Conservation (phyloP, 1,140 invertebrate species). For the Apocrypta bakeri region DNA sequence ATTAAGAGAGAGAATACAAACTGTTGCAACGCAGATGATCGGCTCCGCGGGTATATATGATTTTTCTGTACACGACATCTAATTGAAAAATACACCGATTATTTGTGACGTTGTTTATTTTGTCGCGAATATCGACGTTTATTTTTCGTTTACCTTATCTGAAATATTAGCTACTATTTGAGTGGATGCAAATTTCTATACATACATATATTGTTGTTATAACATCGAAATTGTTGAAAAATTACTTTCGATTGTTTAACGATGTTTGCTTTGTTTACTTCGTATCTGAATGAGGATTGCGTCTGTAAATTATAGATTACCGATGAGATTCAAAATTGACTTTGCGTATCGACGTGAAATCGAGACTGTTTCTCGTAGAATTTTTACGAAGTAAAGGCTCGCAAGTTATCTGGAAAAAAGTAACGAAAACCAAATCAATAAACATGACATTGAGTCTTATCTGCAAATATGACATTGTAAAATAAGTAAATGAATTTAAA, state of each 20-base stretch:
- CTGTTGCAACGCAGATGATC: slow-evolving; percentile 43
- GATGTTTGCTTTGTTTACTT: background rate
- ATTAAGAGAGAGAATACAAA: slow-evolving; percentile 46
- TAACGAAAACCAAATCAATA: background rate
- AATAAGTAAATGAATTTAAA: background rate
- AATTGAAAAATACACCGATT: slow-evolving; percentile 23
- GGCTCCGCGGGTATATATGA: slow-evolving; percentile 32
- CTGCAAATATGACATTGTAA: background rate
- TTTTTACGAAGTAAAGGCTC: background rate
- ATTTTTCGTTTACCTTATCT: background rate
- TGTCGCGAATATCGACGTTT: background rate
- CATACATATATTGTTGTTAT: background rate
- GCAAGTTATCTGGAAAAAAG: background rate
- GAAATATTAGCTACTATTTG: background rate
- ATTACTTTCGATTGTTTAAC: background rate
- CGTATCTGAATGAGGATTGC: background rate
- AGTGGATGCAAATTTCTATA: background rate
- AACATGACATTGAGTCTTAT: background rate
- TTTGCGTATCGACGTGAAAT: background rate
- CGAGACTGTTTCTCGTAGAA: background rate
- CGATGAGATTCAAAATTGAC: background rate
- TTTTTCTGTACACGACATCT: slow-evolving; percentile 42
- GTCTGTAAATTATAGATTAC: background rate
- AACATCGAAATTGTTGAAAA: background rate
- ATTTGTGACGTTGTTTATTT: slow-evolving; percentile 27